These are phyloP conservation scores for Sarcophaga variegata DNA, from an alignment of 2,888 invertebrate genomes.

Conservation along the genomic window DNA sequence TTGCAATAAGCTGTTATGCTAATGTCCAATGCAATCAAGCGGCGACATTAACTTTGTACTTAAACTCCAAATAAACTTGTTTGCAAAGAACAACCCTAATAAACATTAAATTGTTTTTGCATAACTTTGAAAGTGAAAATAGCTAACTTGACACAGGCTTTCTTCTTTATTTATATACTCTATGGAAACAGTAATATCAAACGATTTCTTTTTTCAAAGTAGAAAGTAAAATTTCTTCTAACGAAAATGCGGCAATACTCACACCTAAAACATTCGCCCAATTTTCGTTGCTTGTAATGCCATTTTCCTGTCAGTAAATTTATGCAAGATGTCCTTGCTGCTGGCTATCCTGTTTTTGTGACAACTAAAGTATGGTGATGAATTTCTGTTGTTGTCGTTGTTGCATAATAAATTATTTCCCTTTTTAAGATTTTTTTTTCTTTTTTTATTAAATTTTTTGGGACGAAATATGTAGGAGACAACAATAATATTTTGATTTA, in stretches of 20 bases:
- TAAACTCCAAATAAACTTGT: too few species aligned
- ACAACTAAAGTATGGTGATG: neutral
- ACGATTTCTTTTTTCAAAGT: too few species aligned
- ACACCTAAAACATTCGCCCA: neutral
- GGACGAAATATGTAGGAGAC: neutral
- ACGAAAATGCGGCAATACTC: neutral
- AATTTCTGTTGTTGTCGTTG: neutral
- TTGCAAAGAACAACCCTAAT: too few species aligned
- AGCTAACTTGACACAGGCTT: too few species aligned
- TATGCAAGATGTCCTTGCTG: constrained; percentile 1
- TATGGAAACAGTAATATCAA: too few species aligned
- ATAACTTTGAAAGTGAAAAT: too few species aligned
- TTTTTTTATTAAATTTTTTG: neutral
- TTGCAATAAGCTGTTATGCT: too few species aligned
- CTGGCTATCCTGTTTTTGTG: neutral
- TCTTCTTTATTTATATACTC: too few species aligned
- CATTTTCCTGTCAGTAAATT: neutral
- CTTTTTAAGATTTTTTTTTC: constrained; percentile 1
- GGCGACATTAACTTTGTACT: too few species aligned
- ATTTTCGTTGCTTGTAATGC: neutral
- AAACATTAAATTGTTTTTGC: too few species aligned
- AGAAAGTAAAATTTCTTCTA: neutral
- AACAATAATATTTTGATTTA: constrained; percentile 9
- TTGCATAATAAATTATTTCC: constrained; percentile 17
- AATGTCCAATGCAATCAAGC: too few species aligned